Evolutionary conservation across 2,888 invertebrate genomes (phyloP).

Genomic region (Acanthosoma haemorrhoidale): DNA sequence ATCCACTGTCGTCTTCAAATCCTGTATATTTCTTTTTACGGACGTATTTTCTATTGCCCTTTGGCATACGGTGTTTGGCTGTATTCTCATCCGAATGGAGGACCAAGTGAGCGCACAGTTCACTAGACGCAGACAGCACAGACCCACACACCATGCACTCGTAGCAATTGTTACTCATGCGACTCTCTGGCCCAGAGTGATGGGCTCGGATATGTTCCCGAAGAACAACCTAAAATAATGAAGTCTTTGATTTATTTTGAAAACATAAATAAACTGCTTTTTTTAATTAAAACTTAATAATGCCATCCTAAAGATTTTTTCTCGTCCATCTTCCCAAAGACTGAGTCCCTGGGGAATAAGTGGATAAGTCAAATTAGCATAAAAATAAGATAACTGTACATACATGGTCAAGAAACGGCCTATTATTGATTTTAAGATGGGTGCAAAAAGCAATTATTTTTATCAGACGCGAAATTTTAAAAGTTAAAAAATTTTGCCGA

Average conservation of each 20-base stretch:
- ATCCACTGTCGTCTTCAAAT: conserved; percentile 9
- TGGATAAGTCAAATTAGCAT: no score
- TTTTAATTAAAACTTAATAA: background rate
- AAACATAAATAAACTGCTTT: background rate
- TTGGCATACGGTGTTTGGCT: conserved; percentile 48
- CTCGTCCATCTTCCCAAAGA: no score
- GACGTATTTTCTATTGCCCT: conserved; percentile 12
- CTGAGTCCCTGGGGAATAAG: no score
- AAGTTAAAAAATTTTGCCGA: no score
- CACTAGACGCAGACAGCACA: conserved; percentile 63
- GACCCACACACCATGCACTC: conserved; percentile 72
- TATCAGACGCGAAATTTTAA: no score
- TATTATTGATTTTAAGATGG: no score
- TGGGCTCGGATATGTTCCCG: conserved; percentile 80
- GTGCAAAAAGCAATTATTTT: background rate
- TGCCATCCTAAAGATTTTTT: background rate
- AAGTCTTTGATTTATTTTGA: background rate
- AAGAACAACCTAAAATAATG: conserved; percentile 57
- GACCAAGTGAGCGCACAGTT: conserved; percentile 74
- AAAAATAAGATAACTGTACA: no score
- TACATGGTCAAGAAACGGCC: no score
- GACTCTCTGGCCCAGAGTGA: conserved; percentile 74
- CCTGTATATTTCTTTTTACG: conserved; percentile 27
- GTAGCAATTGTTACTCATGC: conserved; percentile 59
- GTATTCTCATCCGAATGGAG: conserved; percentile 82